These are phyloP conservation scores for Eriocheir sinensis DNA, from an alignment of 1,140 invertebrate species.

Conservation along the genomic window DNA sequence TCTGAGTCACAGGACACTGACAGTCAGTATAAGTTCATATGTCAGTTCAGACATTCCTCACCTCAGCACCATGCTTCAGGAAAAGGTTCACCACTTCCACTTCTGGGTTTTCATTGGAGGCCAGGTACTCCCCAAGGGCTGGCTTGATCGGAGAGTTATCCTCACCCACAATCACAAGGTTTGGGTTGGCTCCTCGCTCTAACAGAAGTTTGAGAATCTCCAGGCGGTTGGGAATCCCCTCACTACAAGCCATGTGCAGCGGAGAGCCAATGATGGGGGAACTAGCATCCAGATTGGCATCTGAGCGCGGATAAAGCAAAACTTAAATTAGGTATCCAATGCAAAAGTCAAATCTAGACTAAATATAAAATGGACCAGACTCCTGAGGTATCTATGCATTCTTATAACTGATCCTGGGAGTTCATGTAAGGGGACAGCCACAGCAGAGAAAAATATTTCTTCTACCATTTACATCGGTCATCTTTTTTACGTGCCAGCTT, in stretches of 20 bases:
- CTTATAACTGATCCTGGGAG: no score
- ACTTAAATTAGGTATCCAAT: background rate
- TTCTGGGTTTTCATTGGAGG: conserved; percentile 88
- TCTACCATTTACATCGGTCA: no score
- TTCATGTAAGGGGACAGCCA: no score
- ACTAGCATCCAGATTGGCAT: conserved; percentile 90
- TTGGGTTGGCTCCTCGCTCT: conserved; percentile 89
- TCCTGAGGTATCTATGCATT: no score
- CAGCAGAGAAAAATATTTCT: no score
- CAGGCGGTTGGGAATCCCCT: conserved; percentile 88
- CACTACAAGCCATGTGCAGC: conserved; percentile 92
- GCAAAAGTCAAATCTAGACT: background rate
- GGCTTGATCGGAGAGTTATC: conserved; percentile 87
- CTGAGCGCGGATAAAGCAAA: conserved; percentile 81
- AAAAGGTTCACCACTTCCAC: conserved; percentile 88
- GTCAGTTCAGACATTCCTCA: no score
- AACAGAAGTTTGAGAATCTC: conserved; percentile 87
- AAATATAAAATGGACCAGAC: no score
- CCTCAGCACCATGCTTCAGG: conserved; percentile 90
- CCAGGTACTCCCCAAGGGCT: conserved; percentile 91
- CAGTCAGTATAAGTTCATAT: no score
- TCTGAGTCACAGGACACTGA: no score
- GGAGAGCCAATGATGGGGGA: conserved; percentile 92
- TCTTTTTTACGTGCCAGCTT: no score
- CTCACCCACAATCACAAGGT: conserved; percentile 89